Base-by-base conservation (phyloP, 2,888 invertebrate genomes). In the Adelphocoris suturalis region DNA sequence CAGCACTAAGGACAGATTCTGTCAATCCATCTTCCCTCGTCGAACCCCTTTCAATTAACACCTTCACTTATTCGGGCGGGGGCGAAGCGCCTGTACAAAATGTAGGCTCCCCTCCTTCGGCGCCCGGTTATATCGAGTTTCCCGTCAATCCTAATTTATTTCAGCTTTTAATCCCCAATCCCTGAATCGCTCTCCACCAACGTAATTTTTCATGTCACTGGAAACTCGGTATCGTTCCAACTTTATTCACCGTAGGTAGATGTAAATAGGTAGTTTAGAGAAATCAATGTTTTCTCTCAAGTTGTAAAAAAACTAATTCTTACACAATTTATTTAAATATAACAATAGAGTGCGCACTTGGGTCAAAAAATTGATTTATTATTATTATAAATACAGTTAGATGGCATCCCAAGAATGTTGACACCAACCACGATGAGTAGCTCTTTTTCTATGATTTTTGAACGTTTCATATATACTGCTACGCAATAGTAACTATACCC, bases 1-100 rank as follows among this genome's bases (percentile, higher is more conserved):
- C 47, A 80, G 82, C 47, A 82, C 82, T 82, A 52, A 82, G 82
- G 52, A 82, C 82, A 82, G 82, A 37, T 80, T 52, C 82, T 82
- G 52, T 82, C 82, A 82, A 82, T 82, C 82, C 82, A 82, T 82
- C 82, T 82, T 82, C 82, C 52, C 7, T 37, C 52, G 52, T 23
- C 23, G 11, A 68, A 68, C 82, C 82, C 82, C 52, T 52, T 82
- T 82, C 82, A 82, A 82, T 82, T 82, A 82, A 52, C 82, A 82
- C 82, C 82, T 82, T 52, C 82, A 52, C 52, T 52, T 27, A 82
- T 27, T 82, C 52, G 48, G 23, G 47, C n/a, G 55, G 52, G 19
- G 48, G 47, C 11, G 82, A 48, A 37, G 23, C 27, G 82, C 82
- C 82, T 27, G 19, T 27, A 82, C 82, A 82, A 82, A 82, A 82